Base-by-base conservation (phyloP, 2,888 invertebrate genomes). In the Tupiocoris notatus region DNA sequence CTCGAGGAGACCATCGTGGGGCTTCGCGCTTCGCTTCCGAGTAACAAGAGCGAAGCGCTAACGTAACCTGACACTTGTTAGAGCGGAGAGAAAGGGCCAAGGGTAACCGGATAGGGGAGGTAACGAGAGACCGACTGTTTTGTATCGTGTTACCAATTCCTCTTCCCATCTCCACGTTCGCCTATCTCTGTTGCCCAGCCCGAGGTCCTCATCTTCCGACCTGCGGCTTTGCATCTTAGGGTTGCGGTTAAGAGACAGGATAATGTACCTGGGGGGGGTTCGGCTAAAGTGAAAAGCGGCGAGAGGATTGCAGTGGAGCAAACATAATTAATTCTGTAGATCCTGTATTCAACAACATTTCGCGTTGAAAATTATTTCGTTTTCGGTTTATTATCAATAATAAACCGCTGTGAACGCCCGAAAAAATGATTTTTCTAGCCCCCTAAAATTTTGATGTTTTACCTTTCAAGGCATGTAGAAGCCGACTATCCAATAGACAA, bases 21-120 rank as follows among this genome's bases (percentile, higher is more conserved):
- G 73, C 73, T 73, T 73, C 73, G 61, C 73, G 73, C 73, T 73
- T 73, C 73, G 73, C 73, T 73, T 73, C 73, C 73, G 62, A 73
- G 73, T 73, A 73, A 73, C 73, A 73, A 73, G 73, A 73, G 62
- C 39, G 62, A 39, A 73, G 73, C 61, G 61, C 73, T 73, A 73
- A 73, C 54, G 73, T 73, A 73, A 73, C 73, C 63, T 73, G 73
- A 73, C 73, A 73, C 73, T 73, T 63, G 73, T 73, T 73, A 66
- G 75, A 65, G 64, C 39, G 6, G 39, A 64, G 22, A 64, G 64
- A 64, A 20, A 64, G 25, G 59, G 57, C 16, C 64, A 64, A 57
- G 75, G 75, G 66, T 64, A 75, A 66, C 64, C 65, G 59, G 75
- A 66, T 64, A 75, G 75, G 66, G 75, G 75, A 66, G 64, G 75